A percentile compares a stretch with the other conserved stretches of the same genome.
Conservation (phyloP, 2,888 invertebrate species). For the Aphodius granarius region DNA sequence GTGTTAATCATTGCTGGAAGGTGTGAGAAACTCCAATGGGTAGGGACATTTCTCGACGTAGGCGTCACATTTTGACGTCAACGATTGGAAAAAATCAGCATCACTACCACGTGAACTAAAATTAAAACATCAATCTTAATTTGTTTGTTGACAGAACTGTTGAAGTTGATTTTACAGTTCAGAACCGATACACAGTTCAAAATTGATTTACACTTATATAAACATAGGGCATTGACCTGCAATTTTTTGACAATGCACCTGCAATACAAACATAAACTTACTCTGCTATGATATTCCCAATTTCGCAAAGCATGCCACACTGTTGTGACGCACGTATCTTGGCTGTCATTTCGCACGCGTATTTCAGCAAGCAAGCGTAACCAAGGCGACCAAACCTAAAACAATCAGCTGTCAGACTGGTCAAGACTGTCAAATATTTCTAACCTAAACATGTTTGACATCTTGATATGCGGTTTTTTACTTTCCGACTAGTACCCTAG, state of each 20-base stretch:
- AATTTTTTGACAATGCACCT: too few relatives aligned
- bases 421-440: background rate
- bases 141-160: background rate
- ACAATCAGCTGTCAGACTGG: background rate
- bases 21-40: slow-evolving; percentile 16
- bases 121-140: slow-evolving; percentile 7
- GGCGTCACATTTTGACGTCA: slow-evolving; percentile 41
- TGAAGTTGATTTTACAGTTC: too few relatives aligned
- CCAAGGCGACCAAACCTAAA: slow-evolving; percentile 30
- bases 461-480: too few relatives aligned
- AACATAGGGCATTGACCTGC: too few relatives aligned
- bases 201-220: too few relatives aligned
- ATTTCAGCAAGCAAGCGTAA: slow-evolving; percentile 44
- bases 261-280: too few relatives aligned
- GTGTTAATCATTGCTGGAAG: background rate
- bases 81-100: slow-evolving; percentile 44
- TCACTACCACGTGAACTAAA: slow-evolving; percentile 45
- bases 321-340: slow-evolving; percentile 34
- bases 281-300: slow-evolving; percentile 46
- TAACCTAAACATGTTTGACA: background rate
- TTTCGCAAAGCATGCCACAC: slow-evolving; percentile 50
- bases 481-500: too few relatives aligned
- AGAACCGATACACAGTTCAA: too few relatives aligned
- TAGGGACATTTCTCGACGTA: slow-evolving; percentile 56
- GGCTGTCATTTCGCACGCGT: slow-evolving; percentile 39